phyloP scores from a whole-genome alignment of 2,888 invertebrate species.

The Cheilosia pagana region DNA sequence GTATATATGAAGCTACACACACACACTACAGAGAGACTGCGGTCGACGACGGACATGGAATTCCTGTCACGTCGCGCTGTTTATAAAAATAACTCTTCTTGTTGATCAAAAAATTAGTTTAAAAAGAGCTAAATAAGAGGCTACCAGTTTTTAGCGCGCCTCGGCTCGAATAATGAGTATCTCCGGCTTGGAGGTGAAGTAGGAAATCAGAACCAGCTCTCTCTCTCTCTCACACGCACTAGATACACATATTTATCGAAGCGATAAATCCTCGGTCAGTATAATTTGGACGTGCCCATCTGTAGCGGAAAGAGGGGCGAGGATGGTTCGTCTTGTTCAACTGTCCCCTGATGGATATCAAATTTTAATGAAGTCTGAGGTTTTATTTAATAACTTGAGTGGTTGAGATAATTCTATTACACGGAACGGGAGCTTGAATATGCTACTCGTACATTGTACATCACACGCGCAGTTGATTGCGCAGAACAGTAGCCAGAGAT shows the following conservation, averaged over 20 bases:
- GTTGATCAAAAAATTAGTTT: slow-evolving; percentile 76
- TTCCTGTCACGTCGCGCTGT: slow-evolving; percentile 83
- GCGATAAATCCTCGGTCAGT: slow-evolving; percentile 71
- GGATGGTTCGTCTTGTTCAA: slow-evolving; percentile 7
- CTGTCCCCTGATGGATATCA: slow-evolving; percentile 62
- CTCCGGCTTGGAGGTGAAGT: slow-evolving; percentile 23
- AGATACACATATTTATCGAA: slow-evolving; percentile 66
- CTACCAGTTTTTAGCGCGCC: slow-evolving; percentile 74
- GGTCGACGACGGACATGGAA: slow-evolving; percentile 74
- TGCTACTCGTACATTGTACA: background rate
- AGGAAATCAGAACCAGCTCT: slow-evolving; percentile 53
- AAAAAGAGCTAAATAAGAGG: slow-evolving; percentile 73
- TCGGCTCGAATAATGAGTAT: slow-evolving; percentile 69
- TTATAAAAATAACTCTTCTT: slow-evolving; percentile 84
- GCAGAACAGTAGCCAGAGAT: slow-evolving; percentile 42
- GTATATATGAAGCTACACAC: slow-evolving; percentile 41
- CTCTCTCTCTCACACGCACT: slow-evolving; percentile 34
- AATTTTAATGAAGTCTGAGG: slow-evolving; percentile 69
- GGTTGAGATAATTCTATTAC: slow-evolving; percentile 55
- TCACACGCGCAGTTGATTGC: slow-evolving; percentile 15
- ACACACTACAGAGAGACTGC: background rate
- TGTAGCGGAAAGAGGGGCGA: slow-evolving; percentile 7
- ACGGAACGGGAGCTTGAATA: slow-evolving; percentile 43
- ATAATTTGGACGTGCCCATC: slow-evolving; percentile 71
- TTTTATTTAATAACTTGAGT: slow-evolving; percentile 61